phyloP scores from a whole-genome alignment of 2,888 invertebrate species.

The Linyphia triangularis region DNA sequence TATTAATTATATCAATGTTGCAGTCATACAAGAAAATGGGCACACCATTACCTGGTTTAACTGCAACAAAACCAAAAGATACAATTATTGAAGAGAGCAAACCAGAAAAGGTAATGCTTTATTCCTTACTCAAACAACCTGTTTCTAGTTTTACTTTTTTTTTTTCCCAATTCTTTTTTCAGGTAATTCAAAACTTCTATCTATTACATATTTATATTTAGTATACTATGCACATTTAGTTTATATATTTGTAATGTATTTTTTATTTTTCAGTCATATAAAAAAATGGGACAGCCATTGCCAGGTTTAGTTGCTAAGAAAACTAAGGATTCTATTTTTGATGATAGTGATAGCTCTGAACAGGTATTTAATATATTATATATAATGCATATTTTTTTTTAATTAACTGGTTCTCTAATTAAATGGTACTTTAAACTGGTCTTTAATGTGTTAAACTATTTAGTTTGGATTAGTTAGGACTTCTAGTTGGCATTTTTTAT shows the following conservation, averaged over 20 bases:
- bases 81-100: neutral
- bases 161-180: no score
- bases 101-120: slow-evolving; percentile 33
- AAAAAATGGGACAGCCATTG: slow-evolving; percentile 29
- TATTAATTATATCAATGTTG: neutral
- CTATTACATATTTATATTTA: neutral
- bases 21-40: slow-evolving; percentile 37
- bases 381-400: no score
- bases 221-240: no score
- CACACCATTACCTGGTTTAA: slow-evolving; percentile 36
- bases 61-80: slow-evolving; percentile 15
- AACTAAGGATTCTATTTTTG: slow-evolving; percentile 45
- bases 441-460: no score
- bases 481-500: no score
- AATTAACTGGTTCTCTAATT: no score
- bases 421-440: no score
- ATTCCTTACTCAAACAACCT: no score
- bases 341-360: slow-evolving; percentile 64
- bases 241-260: neutral
- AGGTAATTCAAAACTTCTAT: neutral
- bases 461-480: no score
- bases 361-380: no score
- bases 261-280: slow-evolving; percentile 6
- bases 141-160: no score
- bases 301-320: slow-evolving; percentile 31